These are phyloP conservation scores for Pararge aegeria DNA, from an alignment of 1,140 invertebrate genomes.

Conservation along the genomic window DNA sequence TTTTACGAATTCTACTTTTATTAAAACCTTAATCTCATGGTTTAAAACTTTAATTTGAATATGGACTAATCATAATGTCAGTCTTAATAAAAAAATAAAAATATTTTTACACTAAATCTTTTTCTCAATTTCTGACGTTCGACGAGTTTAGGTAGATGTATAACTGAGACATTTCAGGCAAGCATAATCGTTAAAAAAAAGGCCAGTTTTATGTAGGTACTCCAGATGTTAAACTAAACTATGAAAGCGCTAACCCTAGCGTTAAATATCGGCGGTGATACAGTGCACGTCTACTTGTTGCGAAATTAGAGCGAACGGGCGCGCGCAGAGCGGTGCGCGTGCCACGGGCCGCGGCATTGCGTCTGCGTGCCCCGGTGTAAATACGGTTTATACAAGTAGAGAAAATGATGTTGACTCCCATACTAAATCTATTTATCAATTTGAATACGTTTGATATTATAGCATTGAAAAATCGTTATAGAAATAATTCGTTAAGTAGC, in stretches of 20 bases:
- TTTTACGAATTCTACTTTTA: too few relatives aligned
- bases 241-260: background rate
- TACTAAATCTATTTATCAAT: slow-evolving; percentile 24
- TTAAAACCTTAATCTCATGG: too few relatives aligned
- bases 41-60: too few relatives aligned
- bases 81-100: too few relatives aligned
- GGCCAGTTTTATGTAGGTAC: background rate
- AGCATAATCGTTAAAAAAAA: too few relatives aligned
- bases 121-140: too few relatives aligned
- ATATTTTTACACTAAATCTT: too few relatives aligned
- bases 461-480: background rate
- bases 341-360: slow-evolving; percentile 21
- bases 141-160: too few relatives aligned
- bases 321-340: slow-evolving; percentile 39
- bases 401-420: slow-evolving; percentile 31
- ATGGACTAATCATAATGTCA: too few relatives aligned
- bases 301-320: slow-evolving; percentile 69
- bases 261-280: slow-evolving; percentile 62
- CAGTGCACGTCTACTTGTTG: slow-evolving; percentile 62
- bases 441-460: background rate
- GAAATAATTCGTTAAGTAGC: too few relatives aligned
- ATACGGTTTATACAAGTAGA: slow-evolving; percentile 31
- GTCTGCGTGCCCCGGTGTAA: slow-evolving; percentile 26
- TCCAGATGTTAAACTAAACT: background rate
- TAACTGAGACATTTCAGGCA: too few relatives aligned